These are phyloP conservation scores for Amblyopsis rosae DNA, from an alignment of 2,113 vertebrate genomes.

Conservation along the genomic window DNA sequence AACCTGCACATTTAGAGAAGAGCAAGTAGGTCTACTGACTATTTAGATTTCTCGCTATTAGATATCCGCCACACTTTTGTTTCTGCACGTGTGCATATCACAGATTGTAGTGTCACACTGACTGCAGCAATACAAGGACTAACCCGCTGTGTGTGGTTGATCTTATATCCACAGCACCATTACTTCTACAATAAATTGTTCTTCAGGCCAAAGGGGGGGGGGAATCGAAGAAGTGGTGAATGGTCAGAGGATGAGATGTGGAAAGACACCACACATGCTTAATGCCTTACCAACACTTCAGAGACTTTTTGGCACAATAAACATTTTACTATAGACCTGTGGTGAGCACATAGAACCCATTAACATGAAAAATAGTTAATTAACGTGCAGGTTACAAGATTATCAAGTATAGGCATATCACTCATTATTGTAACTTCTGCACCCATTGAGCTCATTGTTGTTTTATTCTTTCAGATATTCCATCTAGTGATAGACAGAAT, in stretches of 20 bases:
- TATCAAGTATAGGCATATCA: constrained; percentile 45
- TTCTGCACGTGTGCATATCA: not conserved
- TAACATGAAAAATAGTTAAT: constrained; percentile 15
- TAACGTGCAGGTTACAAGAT: constrained; percentile 53
- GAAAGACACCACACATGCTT: constrained; percentile 59
- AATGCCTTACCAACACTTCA: constrained; percentile 27
- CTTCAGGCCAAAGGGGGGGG: constrained; percentile 40
- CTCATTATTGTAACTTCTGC: constrained; percentile 41
- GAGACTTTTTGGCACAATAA: constrained; percentile 8
- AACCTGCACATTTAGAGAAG: not conserved
- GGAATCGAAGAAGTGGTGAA: constrained; percentile 12
- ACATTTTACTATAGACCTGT: constrained; percentile 28
- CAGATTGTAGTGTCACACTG: constrained; percentile 16
- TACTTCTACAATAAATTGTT: constrained; percentile 69
- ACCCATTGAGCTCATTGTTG: constrained; percentile 43
- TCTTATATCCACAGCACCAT: constrained; percentile 74
- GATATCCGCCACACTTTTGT: too few species aligned
- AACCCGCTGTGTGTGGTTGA: constrained; percentile 72
- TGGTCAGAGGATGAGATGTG: constrained; percentile 30
- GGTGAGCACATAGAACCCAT: constrained; percentile 24
- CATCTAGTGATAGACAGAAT: constrained; percentile 45
- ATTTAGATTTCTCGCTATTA: too few species aligned
- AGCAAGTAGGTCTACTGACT: too few species aligned
- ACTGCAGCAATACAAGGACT: constrained; percentile 48
- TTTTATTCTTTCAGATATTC: constrained; percentile 30